A percentile compares a stretch with the other conserved stretches of the same genome.
Conservation (phyloP, 1,140 invertebrate genomes). For the Chymomyza costata region DNA sequence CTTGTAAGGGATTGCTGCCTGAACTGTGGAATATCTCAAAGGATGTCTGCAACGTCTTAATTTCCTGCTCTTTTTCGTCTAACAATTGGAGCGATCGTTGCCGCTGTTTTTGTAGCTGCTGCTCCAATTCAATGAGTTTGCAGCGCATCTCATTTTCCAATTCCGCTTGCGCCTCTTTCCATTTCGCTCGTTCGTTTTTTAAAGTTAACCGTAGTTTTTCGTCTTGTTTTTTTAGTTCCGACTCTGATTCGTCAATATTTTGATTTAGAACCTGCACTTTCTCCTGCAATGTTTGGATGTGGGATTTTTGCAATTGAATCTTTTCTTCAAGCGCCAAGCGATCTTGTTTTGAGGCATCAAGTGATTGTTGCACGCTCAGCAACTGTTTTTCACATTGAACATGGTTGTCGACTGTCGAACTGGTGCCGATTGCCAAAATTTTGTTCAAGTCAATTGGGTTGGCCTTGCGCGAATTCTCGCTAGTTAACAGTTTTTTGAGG, state of each 20-base stretch:
- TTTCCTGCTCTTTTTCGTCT: conserved; percentile 88
- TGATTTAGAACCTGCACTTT: conserved; percentile 79
- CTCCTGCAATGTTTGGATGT: conserved; percentile 81
- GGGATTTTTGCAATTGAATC: conserved; percentile 76
- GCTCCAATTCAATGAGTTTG: conserved; percentile 81
- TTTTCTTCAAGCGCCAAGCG: conserved; percentile 42
- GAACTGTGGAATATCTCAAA: conserved; percentile 77
- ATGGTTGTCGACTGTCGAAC: conserved; percentile 44
- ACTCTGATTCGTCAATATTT: conserved; percentile 79
- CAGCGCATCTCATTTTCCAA: conserved; percentile 78
- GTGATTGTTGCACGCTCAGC: conserved; percentile 74
- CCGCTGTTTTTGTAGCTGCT: conserved; percentile 86
- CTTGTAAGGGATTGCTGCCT: conserved; percentile 41
- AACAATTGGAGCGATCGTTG: conserved; percentile 85
- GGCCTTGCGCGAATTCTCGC: conserved; percentile 77
- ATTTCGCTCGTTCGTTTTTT: conserved; percentile 78
- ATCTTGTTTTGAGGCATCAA: conserved; percentile 60
- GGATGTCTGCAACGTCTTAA: conserved; percentile 80
- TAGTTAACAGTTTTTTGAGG: conserved; percentile 77
- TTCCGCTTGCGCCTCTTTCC: conserved; percentile 78
- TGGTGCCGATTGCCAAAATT: conserved; percentile 69
- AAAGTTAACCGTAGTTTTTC: conserved; percentile 76
- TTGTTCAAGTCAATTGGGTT: conserved; percentile 77
- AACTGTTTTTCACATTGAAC: conserved; percentile 77
- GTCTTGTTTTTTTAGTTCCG: conserved; percentile 77